phyloP scores from a whole-genome alignment of 2,113 vertebrate genomes.

The Gila orcuttii region DNA sequence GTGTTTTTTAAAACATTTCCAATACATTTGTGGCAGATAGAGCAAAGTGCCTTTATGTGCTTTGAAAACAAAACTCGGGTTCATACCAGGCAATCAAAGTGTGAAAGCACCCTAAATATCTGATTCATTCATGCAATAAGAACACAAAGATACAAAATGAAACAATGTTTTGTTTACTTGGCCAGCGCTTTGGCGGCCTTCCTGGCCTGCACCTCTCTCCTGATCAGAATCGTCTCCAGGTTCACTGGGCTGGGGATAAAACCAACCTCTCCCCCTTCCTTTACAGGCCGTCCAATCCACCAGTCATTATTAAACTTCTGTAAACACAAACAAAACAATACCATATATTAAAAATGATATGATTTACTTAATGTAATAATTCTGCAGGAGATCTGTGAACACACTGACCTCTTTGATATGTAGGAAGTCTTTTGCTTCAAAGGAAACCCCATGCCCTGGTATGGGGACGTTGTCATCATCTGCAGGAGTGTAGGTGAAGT shows the following conservation, averaged over 20 bases:
- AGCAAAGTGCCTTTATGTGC: no score
- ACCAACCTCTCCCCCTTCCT: slow-evolving; percentile 97
- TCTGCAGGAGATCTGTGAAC: not conserved
- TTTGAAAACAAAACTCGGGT: no score
- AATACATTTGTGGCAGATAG: no score
- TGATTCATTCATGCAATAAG: not conserved
- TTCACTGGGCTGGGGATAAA: slow-evolving; percentile 98
- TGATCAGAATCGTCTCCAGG: slow-evolving; percentile 95
- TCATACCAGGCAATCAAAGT: no score
- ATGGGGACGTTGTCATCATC: slow-evolving; percentile 95
- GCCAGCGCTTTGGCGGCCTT: slow-evolving; percentile 97
- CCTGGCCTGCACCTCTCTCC: slow-evolving; percentile 95
- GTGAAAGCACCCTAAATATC: not conserved
- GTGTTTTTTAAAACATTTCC: no score
- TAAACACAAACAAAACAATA: not conserved
- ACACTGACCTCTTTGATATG: slow-evolving; percentile 95
- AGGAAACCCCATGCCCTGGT: slow-evolving; percentile 93
- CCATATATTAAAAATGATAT: not conserved
- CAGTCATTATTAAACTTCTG: slow-evolving; percentile 99
- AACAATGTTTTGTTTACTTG: slow-evolving; percentile 76
- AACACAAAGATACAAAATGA: not conserved
- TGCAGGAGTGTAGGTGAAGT: slow-evolving; percentile 93
- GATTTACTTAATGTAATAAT: not conserved
- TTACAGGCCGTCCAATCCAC: slow-evolving; percentile 97
- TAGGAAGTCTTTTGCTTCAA: slow-evolving; percentile 97